Evolutionary conservation across 2,797 vertebrate species (phyloP).

Genomic region (Clarias laeviceps): DNA sequence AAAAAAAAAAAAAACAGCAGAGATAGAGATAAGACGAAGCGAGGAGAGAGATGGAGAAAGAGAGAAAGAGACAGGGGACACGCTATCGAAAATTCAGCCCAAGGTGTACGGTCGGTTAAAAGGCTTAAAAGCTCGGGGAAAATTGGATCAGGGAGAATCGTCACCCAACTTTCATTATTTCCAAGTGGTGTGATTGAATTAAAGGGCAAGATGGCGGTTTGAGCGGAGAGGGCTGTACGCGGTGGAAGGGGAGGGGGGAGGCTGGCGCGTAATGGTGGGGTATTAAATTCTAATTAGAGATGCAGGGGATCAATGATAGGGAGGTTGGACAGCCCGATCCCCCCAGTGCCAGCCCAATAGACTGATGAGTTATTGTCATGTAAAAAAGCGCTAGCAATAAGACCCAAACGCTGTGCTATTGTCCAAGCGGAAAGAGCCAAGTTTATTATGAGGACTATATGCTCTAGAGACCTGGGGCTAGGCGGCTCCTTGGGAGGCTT

Average conservation of each 20-base stretch:
- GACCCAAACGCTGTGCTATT: constrained; percentile 99
- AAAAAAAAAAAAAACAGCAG: too few relatives aligned
- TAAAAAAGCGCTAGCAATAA: constrained; percentile 99
- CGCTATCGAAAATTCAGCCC: constrained; percentile 93
- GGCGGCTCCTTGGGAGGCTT: constrained; percentile 99
- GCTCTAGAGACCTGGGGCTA: constrained; percentile 99
- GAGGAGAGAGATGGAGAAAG: constrained; percentile 39
- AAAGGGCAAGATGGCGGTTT: constrained; percentile 99
- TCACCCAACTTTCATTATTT: constrained; percentile 99
- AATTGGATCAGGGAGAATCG: constrained; percentile 99
- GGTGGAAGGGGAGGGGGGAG: constrained; percentile 73
- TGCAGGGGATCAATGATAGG: constrained; percentile 99
- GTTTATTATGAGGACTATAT: constrained; percentile 99
- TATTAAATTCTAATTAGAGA: constrained; percentile 99
- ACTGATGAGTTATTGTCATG: constrained; percentile 99
- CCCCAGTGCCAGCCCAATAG: constrained; percentile 99
- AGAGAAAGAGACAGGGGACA: constrained; percentile 63
- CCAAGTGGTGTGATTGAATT: constrained; percentile 99
- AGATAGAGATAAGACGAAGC: constrained; percentile 58
- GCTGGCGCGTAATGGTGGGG: constrained; percentile 95
- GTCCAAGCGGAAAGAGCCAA: constrained; percentile 99
- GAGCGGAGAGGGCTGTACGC: constrained; percentile 69
- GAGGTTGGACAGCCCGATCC: constrained; percentile 98
- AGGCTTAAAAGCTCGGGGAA: constrained; percentile 97
- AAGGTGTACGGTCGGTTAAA: constrained; percentile 98